Conservation (phyloP, 2,888 invertebrate species). For the Syrphus vitripennis region DNA sequence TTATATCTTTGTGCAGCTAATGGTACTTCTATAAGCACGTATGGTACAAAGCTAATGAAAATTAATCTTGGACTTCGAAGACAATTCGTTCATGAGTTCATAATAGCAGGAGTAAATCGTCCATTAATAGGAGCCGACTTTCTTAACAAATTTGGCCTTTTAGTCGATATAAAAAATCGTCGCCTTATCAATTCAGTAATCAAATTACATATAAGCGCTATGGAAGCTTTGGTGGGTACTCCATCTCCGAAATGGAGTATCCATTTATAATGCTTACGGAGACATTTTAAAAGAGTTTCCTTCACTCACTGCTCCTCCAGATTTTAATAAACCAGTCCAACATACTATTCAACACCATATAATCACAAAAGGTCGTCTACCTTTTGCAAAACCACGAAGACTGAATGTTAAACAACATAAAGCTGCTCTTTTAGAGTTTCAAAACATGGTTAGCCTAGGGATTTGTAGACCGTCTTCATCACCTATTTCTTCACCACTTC, state of each 20-base stretch:
- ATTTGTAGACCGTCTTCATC: slow-evolving; percentile 39
- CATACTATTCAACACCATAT: slow-evolving; percentile 48
- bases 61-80: slow-evolving; percentile 16
- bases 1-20: slow-evolving; percentile 22
- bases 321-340: slow-evolving; percentile 15
- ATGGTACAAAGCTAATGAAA: slow-evolving; percentile 10
- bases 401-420: slow-evolving; percentile 22
- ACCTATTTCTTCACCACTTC: slow-evolving; percentile 4
- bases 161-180: slow-evolving; percentile 15
- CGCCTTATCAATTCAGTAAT: slow-evolving; percentile 21
- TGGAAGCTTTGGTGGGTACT: slow-evolving; percentile 17
- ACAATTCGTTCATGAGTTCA: slow-evolving; percentile 11
- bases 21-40: slow-evolving; percentile 24
- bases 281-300: slow-evolving; percentile 10
- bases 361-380: slow-evolving; percentile 33
- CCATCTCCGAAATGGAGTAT: slow-evolving; percentile 5
- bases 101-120: background rate
- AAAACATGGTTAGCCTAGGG: slow-evolving; percentile 28
- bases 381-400: slow-evolving; percentile 46
- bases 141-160: slow-evolving; percentile 3
- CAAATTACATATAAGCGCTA: slow-evolving; percentile 4
- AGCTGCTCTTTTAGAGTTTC: slow-evolving; percentile 41
- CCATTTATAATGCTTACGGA: background rate
- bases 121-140: slow-evolving; percentile 35
- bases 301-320: background rate